Evolutionary conservation across 2,113 vertebrate genomes (phyloP), one percentile per base, ranked within the genome.

Genomic region (Odocoileus hemionus): DNA sequence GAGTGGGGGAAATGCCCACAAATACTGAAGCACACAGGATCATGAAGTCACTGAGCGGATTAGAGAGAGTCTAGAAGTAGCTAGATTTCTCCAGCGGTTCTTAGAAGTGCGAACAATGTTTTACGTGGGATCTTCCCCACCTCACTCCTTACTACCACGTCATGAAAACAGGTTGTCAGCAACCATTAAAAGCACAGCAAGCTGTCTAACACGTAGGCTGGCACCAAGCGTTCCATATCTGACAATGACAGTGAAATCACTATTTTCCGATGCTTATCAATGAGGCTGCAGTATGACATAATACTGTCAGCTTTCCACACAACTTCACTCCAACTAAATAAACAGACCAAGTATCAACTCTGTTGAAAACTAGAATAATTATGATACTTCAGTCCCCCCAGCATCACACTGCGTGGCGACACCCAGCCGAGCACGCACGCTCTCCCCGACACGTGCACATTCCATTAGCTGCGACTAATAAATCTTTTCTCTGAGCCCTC

Each of bases 401-500:
- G 50, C 91, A 82, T n/a, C 82, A 39, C 13, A 91, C 60, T 25
- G 1, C 17, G 54, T 2, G 57, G 85, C n/a, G 15, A 52, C n/a
- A 57, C 64, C 33, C 93, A 92, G n/a, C 74, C 0, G 1, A 92
- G 88, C 79, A 55, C 33, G 23, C 0, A 14, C 19, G 7, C n/a
- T 28, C 58, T 70, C 80, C 91, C 91, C 60, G 28, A 80, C 74
- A 83, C 61, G 93, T 43, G 89, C 55, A 95, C 39, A 93, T 97
- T 74, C 97, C 57, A 96, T 96, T 96, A 96, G 78, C 94, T 86
- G 61, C 5, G 25, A 19, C 94, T 93, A 97, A 95, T 98, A 94
- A 96, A 98, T 95, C 95, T 92, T 86, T 87, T 57, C 39, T 78
- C 94, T 60, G 76, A 89, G 87, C 96, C 86, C 85, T 96, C 93